Percentiles rank a stretch among this genome's conserved stretches.
Evolutionary conservation across 2,797 vertebrate genomes (phyloP).

Genomic region (Potorous gilbertii): DNA sequence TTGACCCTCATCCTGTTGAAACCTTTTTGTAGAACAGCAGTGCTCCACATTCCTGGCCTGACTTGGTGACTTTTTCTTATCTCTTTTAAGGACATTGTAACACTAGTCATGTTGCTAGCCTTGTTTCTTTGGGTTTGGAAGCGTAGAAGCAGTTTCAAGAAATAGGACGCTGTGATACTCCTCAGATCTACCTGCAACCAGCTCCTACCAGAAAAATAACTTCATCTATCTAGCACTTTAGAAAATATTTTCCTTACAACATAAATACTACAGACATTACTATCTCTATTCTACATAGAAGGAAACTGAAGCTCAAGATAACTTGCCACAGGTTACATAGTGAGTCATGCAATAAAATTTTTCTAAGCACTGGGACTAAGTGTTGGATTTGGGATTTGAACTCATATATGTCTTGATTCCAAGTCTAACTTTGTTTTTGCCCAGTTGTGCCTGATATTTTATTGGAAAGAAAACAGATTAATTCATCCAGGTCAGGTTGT

Average conservation of each 20-base stretch:
- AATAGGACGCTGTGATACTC: not conserved
- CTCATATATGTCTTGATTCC: not conserved
- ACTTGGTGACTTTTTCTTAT: not conserved
- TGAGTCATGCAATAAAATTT: not conserved
- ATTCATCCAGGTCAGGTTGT: constrained; percentile 10
- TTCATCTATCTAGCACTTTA: not conserved
- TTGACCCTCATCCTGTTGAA: not conserved
- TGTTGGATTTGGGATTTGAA: not conserved
- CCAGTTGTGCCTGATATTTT: constrained; percentile 9
- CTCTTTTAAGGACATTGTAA: not conserved
- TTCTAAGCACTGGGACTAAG: not conserved
- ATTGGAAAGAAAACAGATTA: constrained; percentile 30
- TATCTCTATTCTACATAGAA: not conserved
- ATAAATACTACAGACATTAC: not conserved
- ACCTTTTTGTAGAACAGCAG: not conserved
- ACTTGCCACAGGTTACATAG: not conserved
- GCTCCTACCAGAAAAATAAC: not conserved
- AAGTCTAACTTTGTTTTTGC: not conserved
- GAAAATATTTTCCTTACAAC: not conserved
- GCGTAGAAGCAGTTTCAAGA: not conserved
- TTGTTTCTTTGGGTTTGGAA: not conserved
- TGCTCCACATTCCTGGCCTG: not conserved
- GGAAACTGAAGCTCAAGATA: not conserved
- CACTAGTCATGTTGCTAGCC: not conserved
- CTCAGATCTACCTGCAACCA: not conserved